Evolutionary conservation across 2,797 vertebrate genomes (phyloP), one percentile per base, ranked within the genome.

Genomic region (Chanos chanos): DNA sequence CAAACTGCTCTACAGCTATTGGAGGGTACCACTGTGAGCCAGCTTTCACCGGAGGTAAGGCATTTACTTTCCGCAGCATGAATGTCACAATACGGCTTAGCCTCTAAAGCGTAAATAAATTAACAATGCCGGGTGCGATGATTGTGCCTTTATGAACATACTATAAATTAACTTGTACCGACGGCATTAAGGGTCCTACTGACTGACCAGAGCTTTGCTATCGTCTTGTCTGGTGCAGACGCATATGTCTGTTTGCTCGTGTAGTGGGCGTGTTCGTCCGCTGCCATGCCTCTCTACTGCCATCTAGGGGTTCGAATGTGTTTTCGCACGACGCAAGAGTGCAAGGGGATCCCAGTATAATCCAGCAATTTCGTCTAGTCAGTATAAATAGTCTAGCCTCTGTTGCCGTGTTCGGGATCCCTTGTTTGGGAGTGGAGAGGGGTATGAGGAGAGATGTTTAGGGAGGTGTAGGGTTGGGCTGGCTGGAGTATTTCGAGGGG

Each of bases 361-460:
- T 8, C 51, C 45, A 52, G 27, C 25, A 30, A 34, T 61, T 1
- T 49, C 28, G 66, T 68, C 68, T 76, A 59, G 2, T 0, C 77
- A 79, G 85, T 89, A 90, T 88, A 89, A 91, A 91, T 90, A 91
- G 89, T 87, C 75, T 16, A 77, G 75, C 82, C 72, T 76, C 70
- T 66, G 77, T 84, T 79, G 79, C 86, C 80, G 82, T 87, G 87
- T 84, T 82, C 73, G 85, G 63, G 83, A 75, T 72, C 77, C 78
- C 66, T 73, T 73, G 81, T 83, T 75, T 71, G 74, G 76, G 76
- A 76, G 74, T 72, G 57, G 61, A 55, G 66, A 71, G 77, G 76
- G 65, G 49, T 77, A 78, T 78, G 57, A 67, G 52, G 71, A 60
- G 48, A 31, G 53, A 51, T 52, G 52, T 43, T 27, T 47, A 31